Evolutionary conservation across 2,113 vertebrate species (phyloP).

Genomic region (Chelonoidis abingdonii): DNA sequence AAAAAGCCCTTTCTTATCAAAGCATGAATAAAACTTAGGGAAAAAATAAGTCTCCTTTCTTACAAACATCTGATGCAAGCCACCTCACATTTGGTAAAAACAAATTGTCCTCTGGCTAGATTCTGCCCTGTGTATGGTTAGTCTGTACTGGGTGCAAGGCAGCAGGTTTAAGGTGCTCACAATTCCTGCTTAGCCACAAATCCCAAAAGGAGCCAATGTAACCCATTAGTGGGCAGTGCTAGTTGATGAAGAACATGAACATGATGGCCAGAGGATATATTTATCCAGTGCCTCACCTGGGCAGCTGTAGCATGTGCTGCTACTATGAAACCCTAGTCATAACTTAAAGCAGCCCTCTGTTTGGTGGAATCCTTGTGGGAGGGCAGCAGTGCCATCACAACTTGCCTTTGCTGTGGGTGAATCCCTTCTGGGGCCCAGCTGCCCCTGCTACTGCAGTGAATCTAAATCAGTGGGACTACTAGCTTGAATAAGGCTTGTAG

Average conservation of each 20-base stretch:
- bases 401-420: not conserved
- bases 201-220: not conserved
- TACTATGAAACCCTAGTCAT: not conserved
- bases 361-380: not conserved
- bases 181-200: not conserved
- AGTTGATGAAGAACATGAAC: not conserved
- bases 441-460: not conserved
- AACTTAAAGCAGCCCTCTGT: not conserved
- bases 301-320: not conserved
- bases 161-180: not conserved
- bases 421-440: not conserved
- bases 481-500: not conserved
- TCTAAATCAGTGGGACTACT: not conserved
- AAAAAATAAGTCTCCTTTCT: not conserved
- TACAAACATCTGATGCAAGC: not conserved
- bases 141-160: not conserved
- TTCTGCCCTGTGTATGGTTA: not conserved
- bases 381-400: not conserved
- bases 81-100: not conserved
- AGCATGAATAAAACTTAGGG: not conserved
- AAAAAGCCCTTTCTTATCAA: not conserved
- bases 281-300: not conserved
- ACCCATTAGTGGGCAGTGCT: not conserved
- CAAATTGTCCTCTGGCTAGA: not conserved
- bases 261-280: not conserved